Evolutionary conservation across 2,888 invertebrate genomes (phyloP), one percentile per base, ranked within the genome.

Genomic region (Micoletzkya japonica): DNA sequence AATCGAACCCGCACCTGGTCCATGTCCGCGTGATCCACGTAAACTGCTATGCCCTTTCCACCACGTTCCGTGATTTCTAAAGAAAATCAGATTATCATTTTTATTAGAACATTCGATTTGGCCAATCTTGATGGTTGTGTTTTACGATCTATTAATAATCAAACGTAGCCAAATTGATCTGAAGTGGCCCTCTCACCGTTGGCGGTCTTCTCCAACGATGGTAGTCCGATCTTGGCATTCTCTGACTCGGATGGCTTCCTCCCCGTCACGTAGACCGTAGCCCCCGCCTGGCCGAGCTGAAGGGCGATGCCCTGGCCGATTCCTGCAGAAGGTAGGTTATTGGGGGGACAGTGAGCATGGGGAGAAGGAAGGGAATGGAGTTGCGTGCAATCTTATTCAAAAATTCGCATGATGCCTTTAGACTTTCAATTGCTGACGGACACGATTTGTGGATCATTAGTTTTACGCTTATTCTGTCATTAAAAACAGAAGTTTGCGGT

Each of bases 21-120:
- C 68, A 85, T 85, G 39, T 86, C 85, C 7, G 77, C 76, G 75
- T 87, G 87, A 72, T 87, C 87, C 74, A 86, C 86, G 72, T 85
- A 86, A 1, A 87, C 82, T 7, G 87, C 85, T 36, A 87, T 85
- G 39, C 86, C 86, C 59, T 78, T 77, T 0, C 87, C 87, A 50
- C 87, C 87, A 14, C 85, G 77, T 0, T 74, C 73, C 28, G 83
- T 82, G 58, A 87, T 81, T 82, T 86, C 74, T 73, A 61, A 61
- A 30, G 57, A 39, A 14, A 14, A 14, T 44, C n/a, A n/a, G n/a
- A n/a, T n/a, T n/a, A n/a, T n/a, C n/a, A n/a, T n/a, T n/a, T n/a
- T n/a, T n/a, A n/a, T n/a, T n/a, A n/a, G n/a, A n/a, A n/a, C n/a
- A n/a, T n/a, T n/a, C n/a, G n/a, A n/a, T n/a, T n/a, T n/a, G n/a